These are phyloP conservation scores for Choloepus hoffmanni DNA, from an alignment of 2,113 vertebrate genomes.

Conservation along the genomic window DNA sequence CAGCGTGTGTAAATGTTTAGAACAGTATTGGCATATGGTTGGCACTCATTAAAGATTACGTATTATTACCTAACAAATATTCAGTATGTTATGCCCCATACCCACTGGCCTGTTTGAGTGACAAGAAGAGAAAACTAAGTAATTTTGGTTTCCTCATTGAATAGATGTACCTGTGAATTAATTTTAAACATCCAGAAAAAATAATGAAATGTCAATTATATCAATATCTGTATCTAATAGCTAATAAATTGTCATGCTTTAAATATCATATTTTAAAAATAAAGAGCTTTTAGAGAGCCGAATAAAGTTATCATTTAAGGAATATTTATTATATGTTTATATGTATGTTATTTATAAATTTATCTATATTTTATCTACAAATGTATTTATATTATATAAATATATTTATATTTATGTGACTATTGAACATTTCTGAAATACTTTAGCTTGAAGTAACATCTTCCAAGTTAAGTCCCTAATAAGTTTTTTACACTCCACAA, in stretches of 20 bases:
- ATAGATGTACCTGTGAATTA: background rate
- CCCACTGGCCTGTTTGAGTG: background rate
- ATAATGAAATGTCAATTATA: conserved; percentile 22
- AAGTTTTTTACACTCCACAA: background rate
- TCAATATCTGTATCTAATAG: conserved; percentile 20
- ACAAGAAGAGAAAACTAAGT: background rate
- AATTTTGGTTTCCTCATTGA: conserved; percentile 9
- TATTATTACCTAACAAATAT: background rate
- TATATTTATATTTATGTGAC: background rate
- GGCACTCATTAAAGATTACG: background rate
- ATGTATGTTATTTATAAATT: background rate
- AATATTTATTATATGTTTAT: background rate
- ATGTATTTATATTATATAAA: background rate
- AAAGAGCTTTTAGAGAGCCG: conserved; percentile 25
- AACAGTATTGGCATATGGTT: background rate
- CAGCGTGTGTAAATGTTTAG: background rate
- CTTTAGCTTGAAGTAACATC: background rate
- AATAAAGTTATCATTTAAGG: conserved; percentile 30
- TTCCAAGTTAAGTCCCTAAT: conserved; percentile 47
- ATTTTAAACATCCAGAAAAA: conserved; percentile 53
- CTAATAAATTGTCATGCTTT: background rate
- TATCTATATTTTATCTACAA: background rate
- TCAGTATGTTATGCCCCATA: background rate
- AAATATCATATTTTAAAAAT: conserved; percentile 2
- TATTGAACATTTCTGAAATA: conserved; percentile 52